A percentile compares a stretch with the other conserved stretches of the same genome.
These are phyloP conservation scores for Nymphalis polychloros DNA, from an alignment of 2,888 invertebrate genomes.

Conservation along the genomic window DNA sequence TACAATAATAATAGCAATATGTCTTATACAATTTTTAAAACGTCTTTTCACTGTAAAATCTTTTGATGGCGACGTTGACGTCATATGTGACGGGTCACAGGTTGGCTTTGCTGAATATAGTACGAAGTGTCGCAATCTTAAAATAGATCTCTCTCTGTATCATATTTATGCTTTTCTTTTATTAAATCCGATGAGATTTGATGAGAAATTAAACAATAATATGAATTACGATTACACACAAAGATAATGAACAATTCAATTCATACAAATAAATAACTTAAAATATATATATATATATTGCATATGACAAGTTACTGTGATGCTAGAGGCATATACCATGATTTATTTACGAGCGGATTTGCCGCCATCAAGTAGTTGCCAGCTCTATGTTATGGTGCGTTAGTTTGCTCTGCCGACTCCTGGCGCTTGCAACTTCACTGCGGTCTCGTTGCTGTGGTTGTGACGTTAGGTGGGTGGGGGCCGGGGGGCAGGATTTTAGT, in stretches of 20 bases:
- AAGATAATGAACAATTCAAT: no score
- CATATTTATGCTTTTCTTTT: neutral
- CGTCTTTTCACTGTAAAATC: neutral
- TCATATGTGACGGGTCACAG: constrained; percentile 9
- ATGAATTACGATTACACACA: no score
- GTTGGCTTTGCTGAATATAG: constrained; percentile 3
- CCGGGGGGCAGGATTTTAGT: neutral
- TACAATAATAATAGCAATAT: neutral
- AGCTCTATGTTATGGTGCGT: constrained; percentile 4
- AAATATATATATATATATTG: no score
- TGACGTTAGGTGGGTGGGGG: neutral
- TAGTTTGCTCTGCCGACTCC: constrained; percentile 8
- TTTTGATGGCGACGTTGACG: constrained; percentile 8
- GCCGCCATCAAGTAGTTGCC: neutral
- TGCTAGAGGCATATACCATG: neutral
- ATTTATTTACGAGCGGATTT: constrained; percentile 1
- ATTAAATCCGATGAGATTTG: neutral
- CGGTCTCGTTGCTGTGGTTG: constrained; percentile 10
- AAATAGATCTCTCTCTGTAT: neutral
- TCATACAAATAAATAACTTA: no score
- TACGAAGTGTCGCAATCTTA: constrained; percentile 9
- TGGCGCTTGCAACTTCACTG: constrained; percentile 6
- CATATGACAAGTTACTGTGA: no score
- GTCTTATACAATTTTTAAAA: neutral
- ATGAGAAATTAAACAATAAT: neutral